Evolutionary conservation across 2,113 vertebrate genomes (phyloP).

Genomic region (Nesogale talazaci): DNA sequence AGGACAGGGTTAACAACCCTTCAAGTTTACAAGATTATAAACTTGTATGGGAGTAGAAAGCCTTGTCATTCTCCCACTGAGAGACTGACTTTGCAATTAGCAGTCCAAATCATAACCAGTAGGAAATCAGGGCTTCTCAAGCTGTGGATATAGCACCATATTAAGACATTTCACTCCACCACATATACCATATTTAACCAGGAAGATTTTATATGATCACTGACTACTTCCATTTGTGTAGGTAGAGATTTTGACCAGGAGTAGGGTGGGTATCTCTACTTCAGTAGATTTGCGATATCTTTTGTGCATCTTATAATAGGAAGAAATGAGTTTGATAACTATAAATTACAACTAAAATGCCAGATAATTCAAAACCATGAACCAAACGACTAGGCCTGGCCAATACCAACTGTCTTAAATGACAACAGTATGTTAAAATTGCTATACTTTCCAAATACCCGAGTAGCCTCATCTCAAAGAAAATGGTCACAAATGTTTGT

Average conservation of each 20-base stretch:
- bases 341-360: neutral
- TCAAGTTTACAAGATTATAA: too few relatives aligned
- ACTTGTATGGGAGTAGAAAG: too few relatives aligned
- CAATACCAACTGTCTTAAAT: neutral
- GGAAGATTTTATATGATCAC: neutral
- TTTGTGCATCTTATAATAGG: neutral
- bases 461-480: neutral
- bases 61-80: too few relatives aligned
- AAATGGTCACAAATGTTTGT: neutral
- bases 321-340: neutral
- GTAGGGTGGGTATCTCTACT: neutral
- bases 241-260: neutral
- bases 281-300: neutral
- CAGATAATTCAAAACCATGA: slow-evolving; percentile 21
- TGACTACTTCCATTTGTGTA: neutral
- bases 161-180: too few relatives aligned
- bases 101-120: too few relatives aligned
- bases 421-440: neutral
- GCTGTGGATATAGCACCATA: too few relatives aligned
- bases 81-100: too few relatives aligned
- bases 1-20: too few relatives aligned
- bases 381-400: neutral
- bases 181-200: neutral
- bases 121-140: too few relatives aligned
- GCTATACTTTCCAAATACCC: slow-evolving; percentile 17